A percentile compares a stretch with the other conserved stretches of the same genome.
Evolutionary conservation across 2,888 invertebrate genomes (phyloP).

Genomic region (Chrysotoxum bicinctum): DNA sequence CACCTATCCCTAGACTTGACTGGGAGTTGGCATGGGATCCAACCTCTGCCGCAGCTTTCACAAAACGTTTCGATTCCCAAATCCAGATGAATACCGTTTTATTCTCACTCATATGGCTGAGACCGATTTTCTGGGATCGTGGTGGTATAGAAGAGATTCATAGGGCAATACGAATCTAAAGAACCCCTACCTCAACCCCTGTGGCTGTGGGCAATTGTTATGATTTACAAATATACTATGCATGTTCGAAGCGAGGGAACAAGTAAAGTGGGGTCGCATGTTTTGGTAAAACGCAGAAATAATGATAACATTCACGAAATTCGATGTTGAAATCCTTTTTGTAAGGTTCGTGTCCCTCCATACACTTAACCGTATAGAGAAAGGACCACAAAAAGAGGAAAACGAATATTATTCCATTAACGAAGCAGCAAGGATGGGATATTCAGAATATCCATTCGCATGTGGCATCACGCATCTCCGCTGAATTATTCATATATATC

Average conservation of each 20-base stretch:
- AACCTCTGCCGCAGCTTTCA: not conserved
- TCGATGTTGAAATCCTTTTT: constrained; percentile 44
- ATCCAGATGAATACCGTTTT: constrained; percentile 34
- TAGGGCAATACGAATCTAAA: constrained; percentile 14
- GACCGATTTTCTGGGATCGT: constrained; percentile 35
- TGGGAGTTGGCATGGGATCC: not conserved
- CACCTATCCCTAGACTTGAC: not conserved
- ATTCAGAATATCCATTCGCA: constrained; percentile 53
- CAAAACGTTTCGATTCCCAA: constrained; percentile 15
- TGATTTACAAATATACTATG: constrained; percentile 69
- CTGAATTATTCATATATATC: constrained; percentile 68
- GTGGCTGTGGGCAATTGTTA: constrained; percentile 47
- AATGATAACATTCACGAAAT: constrained; percentile 59
- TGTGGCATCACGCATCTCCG: constrained; percentile 68
- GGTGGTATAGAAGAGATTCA: not conserved
- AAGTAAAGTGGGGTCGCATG: not conserved
- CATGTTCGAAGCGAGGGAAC: constrained; percentile 3
- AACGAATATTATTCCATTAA: constrained; percentile 52
- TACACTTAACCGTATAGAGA: constrained; percentile 20
- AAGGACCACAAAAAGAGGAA: not conserved
- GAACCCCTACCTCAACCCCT: not conserved
- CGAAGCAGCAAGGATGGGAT: not conserved
- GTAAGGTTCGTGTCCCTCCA: constrained; percentile 38
- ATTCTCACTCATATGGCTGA: constrained; percentile 4
- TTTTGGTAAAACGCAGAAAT: constrained; percentile 25